Conservation (phyloP, 2,888 invertebrate species). For the Tetramorium bicarinatum region DNA sequence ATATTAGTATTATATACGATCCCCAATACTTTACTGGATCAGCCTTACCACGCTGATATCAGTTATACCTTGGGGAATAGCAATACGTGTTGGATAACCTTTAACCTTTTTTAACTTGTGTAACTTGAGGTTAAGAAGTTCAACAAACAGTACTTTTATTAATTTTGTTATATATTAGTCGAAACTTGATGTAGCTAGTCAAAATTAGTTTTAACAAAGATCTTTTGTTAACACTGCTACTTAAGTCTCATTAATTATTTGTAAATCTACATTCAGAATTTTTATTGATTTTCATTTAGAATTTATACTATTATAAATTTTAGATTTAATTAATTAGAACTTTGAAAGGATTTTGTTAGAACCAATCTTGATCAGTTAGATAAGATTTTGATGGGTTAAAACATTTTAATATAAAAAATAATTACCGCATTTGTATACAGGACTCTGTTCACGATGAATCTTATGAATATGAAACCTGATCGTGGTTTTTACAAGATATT, state of each 20-base stretch:
- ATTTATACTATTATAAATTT: not conserved
- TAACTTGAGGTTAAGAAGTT: conserved; percentile 62
- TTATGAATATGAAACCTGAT: conserved; percentile 92
- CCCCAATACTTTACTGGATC: conserved; percentile 84
- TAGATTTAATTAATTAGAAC: not conserved
- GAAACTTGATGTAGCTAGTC: not conserved
- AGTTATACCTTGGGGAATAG: conserved; percentile 86
- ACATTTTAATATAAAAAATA: not conserved
- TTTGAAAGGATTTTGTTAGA: not conserved
- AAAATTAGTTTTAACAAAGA: not conserved
- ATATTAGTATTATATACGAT: not conserved
- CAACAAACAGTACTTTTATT: conserved; percentile 66
- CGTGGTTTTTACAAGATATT: conserved; percentile 95
- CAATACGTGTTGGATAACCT: conserved; percentile 76
- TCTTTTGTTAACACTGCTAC: not conserved
- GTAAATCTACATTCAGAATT: not conserved
- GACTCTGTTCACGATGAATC: conserved; percentile 92
- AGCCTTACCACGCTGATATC: conserved; percentile 70
- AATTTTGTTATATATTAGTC: conserved; percentile 2
- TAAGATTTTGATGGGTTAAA: not conserved
- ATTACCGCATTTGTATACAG: conserved; percentile 82
- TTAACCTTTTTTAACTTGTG: conserved; percentile 60
- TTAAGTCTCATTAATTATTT: not conserved
- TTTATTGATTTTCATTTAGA: not conserved
- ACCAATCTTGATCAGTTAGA: not conserved